These are phyloP conservation scores for Sphaeramia orbicularis DNA, from an alignment of 2,797 vertebrate genomes.

Conservation along the genomic window DNA sequence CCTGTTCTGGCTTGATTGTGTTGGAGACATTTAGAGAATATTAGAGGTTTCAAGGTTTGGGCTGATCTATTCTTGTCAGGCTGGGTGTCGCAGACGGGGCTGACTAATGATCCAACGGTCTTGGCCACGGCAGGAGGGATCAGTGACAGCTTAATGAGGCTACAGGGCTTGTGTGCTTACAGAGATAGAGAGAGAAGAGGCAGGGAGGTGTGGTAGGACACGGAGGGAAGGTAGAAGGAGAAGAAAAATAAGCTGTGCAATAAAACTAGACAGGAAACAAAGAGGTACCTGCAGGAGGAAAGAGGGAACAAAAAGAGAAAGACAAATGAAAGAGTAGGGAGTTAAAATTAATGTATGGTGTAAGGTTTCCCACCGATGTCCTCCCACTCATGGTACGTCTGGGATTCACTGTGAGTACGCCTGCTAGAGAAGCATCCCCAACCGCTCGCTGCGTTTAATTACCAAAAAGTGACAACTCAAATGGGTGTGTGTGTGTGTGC, in stretches of 20 bases:
- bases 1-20: constrained; percentile 11
- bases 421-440: constrained; percentile 22
- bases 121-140: constrained; percentile 58
- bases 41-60: constrained; percentile 54
- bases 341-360: constrained; percentile 42
- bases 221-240: too few relatives aligned
- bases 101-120: constrained; percentile 66
- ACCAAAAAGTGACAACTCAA: constrained; percentile 54
- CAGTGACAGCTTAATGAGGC: constrained; percentile 74
- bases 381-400: constrained; percentile 45
- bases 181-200: constrained; percentile 32
- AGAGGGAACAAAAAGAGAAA: constrained; percentile 1
- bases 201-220: neutral
- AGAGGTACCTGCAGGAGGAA: too few relatives aligned
- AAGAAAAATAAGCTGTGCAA: constrained; percentile 11
- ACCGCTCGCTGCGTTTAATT: constrained; percentile 48
- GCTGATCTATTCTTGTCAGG: constrained; percentile 69
- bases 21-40: constrained; percentile 55
- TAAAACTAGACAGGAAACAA: constrained; percentile 4
- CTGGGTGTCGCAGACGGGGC: constrained; percentile 55
- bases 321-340: constrained; percentile 38
- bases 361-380: constrained; percentile 54
- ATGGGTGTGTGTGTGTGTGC: constrained; percentile 14
- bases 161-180: constrained; percentile 57
- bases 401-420: too few relatives aligned